Base-by-base conservation (phyloP, 2,888 invertebrate species). In the Pyrocoelia pectoralis region DNA sequence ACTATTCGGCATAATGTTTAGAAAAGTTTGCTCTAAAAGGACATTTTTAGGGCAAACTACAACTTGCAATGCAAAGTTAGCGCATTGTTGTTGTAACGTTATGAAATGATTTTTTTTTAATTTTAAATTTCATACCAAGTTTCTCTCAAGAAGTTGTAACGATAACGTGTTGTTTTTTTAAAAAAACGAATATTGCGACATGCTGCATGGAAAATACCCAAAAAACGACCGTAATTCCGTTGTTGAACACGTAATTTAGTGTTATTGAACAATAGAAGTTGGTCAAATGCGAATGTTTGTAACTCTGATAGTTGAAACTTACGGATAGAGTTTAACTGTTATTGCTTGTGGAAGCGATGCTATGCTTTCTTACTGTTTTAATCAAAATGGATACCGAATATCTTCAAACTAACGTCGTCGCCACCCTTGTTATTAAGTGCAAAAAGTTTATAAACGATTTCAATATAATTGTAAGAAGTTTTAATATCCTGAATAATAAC, bases 181-280 rank as follows among this genome's bases (percentile, higher is more conserved):
- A 58, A 58, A 24, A n/a, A n/a, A n/a, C n/a, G 51, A 51, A 33
- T 58, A 43, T 41, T 58, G 51, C 58, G 51, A 41, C 49, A 33
- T 56, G 40, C 50, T 49, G 14, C 56, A 50, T 29, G 17, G 48
- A 50, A 38, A 56, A 56, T 38, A 49, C 49, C 49, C 12, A 56
- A 56, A 60, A 61, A 56, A 55, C 51, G 50, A 28, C 38, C 15
- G 49, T 57, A 64, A 56, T 64, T 55, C 59, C 56, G 13, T 50
- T 50, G 54, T 48, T 56, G 64, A 52, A 64, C 56, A 56, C 40
- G 64, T 64, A 64, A 64, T 60, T 64, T 64, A 60, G 48, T 64
- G 60, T 64, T 64, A 64, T 64, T 56, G 56, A 50, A 64, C 64
- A 64, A 64, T 64, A 64, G 64, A 64, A 64, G 64, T 64, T 64